These are phyloP conservation scores for Saccopteryx bilineata DNA, from an alignment of 2,113 vertebrate species.

Conservation along the genomic window DNA sequence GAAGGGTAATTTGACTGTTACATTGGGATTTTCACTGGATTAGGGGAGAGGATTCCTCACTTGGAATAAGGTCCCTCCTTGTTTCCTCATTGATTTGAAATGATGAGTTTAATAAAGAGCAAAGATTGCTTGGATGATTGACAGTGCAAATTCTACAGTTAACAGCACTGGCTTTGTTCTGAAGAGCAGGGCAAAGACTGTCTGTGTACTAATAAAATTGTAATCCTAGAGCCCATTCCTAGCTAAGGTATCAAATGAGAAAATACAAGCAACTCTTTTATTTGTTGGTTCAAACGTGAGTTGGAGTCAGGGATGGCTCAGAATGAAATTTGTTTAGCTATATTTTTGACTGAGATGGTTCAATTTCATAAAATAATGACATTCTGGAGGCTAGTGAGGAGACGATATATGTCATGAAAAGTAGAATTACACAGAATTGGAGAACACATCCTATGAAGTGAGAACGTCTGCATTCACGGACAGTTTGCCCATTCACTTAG, in stretches of 20 bases:
- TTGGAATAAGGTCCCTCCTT: neutral
- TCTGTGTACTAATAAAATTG: constrained; percentile 38
- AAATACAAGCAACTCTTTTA: neutral
- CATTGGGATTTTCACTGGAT: constrained; percentile 54
- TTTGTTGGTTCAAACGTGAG: neutral
- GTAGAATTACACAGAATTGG: neutral
- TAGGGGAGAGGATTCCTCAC: accelerated
- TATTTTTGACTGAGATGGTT: constrained; percentile 51
- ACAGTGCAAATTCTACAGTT: constrained; percentile 43
- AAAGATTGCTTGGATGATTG: neutral
- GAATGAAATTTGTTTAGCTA: constrained; percentile 28
- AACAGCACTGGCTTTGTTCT: constrained; percentile 19
- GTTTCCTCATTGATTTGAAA: constrained; percentile 47
- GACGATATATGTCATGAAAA: neutral
- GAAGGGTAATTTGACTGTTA: neutral
- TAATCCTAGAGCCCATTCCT: neutral
- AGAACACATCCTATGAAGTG: neutral
- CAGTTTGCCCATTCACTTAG: neutral
- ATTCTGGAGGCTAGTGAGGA: neutral
- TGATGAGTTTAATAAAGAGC: constrained; percentile 56
- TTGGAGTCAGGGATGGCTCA: neutral
- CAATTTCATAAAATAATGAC: neutral
- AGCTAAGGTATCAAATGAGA: neutral
- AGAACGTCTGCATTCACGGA: too few species aligned
- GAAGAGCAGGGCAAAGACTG: neutral